Evolutionary conservation across 2,113 vertebrate genomes (phyloP).

Genomic region (Pygoscelis adeliae): DNA sequence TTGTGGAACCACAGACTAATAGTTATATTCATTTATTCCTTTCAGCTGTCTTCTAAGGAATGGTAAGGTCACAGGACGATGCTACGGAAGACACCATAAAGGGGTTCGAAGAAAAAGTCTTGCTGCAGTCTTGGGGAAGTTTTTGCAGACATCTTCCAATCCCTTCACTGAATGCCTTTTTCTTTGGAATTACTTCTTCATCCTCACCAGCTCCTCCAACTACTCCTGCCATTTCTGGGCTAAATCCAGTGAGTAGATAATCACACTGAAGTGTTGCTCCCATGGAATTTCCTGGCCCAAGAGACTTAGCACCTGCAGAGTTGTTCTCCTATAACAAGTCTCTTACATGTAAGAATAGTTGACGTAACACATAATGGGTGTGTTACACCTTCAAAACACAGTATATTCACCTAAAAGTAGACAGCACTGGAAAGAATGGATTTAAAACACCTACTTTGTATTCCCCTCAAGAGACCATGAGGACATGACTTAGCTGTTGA

Average conservation of each 20-base stretch:
- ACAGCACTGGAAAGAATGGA: background rate
- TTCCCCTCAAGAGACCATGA: background rate
- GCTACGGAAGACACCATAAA: background rate
- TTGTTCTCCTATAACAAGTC: background rate
- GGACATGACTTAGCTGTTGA: background rate
- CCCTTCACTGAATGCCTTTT: background rate
- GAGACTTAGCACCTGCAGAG: background rate
- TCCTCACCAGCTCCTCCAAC: background rate
- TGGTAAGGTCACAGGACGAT: background rate
- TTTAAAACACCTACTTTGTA: background rate
- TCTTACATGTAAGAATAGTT: fast-evolving
- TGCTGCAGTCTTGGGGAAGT: background rate
- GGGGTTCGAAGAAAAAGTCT: fast-evolving
- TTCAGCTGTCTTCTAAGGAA: background rate
- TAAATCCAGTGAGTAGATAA: background rate
- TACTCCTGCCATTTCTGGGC: background rate
- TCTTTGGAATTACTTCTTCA: background rate
- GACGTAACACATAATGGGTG: background rate
- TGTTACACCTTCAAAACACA: background rate
- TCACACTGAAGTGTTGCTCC: background rate
- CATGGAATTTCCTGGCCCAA: background rate
- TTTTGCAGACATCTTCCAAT: background rate
- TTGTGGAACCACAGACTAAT: background rate
- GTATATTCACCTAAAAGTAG: background rate
- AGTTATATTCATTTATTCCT: background rate